phyloP scores from a whole-genome alignment of 2,888 invertebrate genomes.

The Creontiades dilutus region DNA sequence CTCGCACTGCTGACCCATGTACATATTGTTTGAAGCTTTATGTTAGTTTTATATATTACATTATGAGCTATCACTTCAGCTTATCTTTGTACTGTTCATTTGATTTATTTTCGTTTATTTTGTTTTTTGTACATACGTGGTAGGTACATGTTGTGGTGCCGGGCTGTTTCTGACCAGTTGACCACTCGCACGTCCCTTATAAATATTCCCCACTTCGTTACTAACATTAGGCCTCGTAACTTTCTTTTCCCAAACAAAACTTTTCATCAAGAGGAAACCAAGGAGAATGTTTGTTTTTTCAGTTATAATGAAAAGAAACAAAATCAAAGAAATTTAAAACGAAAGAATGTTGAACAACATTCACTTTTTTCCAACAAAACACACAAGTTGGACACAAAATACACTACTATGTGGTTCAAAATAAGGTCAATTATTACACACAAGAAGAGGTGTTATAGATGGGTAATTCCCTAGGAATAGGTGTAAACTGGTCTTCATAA shows the following conservation, averaged over 20 bases:
- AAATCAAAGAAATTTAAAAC: no score
- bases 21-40: conserved; percentile 8
- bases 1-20: conserved; percentile 12
- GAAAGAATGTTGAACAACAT: no score
- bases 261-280: neutral
- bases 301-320: no score
- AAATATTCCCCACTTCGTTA: neutral
- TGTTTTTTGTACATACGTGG: conserved; percentile 6
- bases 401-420: no score
- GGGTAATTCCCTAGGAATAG: no score
- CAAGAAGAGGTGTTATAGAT: no score
- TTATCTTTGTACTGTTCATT: conserved; percentile 17
- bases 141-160: neutral
- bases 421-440: no score
- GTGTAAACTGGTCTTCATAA: no score
- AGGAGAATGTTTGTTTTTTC: no score
- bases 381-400: no score
- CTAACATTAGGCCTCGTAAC: neutral
- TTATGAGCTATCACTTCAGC: neutral
- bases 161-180: neutral
- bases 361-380: no score
- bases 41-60: neutral
- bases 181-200: neutral
- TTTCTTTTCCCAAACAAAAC: neutral
- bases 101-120: neutral